These are phyloP conservation scores for Heliornis fulica DNA, from an alignment of 2,113 vertebrate genomes.

Conservation along the genomic window DNA sequence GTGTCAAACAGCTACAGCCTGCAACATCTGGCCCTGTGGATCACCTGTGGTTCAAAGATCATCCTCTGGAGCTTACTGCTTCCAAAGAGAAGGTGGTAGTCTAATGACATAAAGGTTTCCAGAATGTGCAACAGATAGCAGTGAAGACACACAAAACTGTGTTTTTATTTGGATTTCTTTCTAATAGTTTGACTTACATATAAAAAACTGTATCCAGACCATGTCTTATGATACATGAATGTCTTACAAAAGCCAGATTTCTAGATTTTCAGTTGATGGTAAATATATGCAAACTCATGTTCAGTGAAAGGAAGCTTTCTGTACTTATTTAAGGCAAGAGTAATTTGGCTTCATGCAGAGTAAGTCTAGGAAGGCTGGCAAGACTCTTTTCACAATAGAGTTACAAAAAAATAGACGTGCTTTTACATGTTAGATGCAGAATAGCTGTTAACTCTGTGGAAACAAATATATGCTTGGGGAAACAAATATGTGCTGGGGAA, in stretches of 20 bases:
- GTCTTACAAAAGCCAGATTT: background rate
- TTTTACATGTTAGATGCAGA: background rate
- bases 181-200: background rate
- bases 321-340: background rate
- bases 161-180: background rate
- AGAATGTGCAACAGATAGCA: background rate
- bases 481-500: too few species aligned
- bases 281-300: background rate
- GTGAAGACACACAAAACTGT: background rate
- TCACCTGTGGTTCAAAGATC: background rate
- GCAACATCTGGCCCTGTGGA: background rate
- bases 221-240: background rate
- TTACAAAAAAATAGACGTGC: background rate
- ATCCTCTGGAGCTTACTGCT: background rate
- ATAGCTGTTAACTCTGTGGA: background rate
- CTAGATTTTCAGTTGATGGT: background rate
- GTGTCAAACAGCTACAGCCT: background rate
- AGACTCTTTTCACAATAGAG: background rate
- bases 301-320: background rate
- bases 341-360: background rate
- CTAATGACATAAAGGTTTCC: background rate
- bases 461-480: background rate
- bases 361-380: background rate
- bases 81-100: background rate
- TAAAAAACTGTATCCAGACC: background rate